Evolutionary conservation across 2,113 vertebrate genomes (phyloP), one percentile per base, ranked within the genome.

Genomic region (Gobius niger): DNA sequence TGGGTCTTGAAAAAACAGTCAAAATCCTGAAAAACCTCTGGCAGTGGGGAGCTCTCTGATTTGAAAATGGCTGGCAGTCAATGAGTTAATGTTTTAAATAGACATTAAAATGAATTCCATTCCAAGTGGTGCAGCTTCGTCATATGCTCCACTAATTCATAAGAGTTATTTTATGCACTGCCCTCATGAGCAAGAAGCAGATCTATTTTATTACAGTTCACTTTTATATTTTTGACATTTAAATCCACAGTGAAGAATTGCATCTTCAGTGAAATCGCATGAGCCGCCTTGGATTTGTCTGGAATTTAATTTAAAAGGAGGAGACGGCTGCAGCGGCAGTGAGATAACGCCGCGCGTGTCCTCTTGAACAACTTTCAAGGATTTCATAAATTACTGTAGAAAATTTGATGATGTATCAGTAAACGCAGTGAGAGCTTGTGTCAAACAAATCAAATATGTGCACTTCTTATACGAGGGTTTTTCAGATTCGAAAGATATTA

Each of bases 201-300:
- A 46, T 47, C 60, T 44, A 46, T 11, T 63, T 63, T 47, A 63
- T 46, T 44, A n/a, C 44, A 13, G 44, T 18, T 63, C 18, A 63
- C 60, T 63, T 63, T 46, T 47, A 63, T 44, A 63, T 63, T 63
- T 47, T 16, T 63, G 44, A 63, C 60, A 63, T 63, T 47, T 47
- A 63, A 63, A 44, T 63, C 41, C 60, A 46, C 44, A 13, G 16
- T 47, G 60, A 63, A 18, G 60, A 63, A 63, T 18, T 44, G 44
- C 41, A 18, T 63, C 34, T 60, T 34, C 60, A 46, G 41, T 63
- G 60, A 63, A 46, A 47, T 46, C 15, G n/a, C 12, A 46, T 13
- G 60, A 63, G 60, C 60, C 60, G 46, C 46, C 60, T 47, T 63
- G 60, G 60, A 63, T 63, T 63, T 63, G 42, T 63, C 60, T 44